These are phyloP conservation scores for Dromius quadrimaculatus DNA, from an alignment of 2,888 invertebrate genomes.

Conservation along the genomic window DNA sequence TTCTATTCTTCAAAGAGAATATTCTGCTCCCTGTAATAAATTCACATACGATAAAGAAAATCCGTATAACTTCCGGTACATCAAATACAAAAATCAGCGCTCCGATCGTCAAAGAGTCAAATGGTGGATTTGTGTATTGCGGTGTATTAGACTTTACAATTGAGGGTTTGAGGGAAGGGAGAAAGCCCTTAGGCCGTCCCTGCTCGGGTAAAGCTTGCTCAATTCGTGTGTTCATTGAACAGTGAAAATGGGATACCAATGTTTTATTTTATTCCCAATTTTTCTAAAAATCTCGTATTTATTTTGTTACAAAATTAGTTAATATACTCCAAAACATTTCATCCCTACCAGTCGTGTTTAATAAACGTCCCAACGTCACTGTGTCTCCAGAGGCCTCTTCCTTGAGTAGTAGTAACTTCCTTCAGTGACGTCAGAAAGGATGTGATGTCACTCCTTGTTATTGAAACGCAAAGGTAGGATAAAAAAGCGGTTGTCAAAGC, in stretches of 20 bases:
- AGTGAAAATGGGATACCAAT: conserved; percentile 28
- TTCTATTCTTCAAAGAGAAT: conserved; percentile 29
- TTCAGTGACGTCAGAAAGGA: conserved; percentile 12
- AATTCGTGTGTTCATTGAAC: conserved; percentile 4
- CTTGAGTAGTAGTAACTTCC: not conserved
- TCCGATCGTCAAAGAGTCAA: not conserved
- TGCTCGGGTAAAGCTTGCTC: not conserved
- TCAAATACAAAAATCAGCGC: conserved; percentile 1
- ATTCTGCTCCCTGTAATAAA: too few species aligned
- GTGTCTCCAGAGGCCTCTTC: conserved; percentile 7
- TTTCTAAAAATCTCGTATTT: too few species aligned
- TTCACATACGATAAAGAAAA: not conserved
- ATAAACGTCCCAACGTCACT: conserved; percentile 19
- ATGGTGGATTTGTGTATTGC: not conserved
- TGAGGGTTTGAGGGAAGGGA: not conserved
- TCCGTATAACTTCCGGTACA: not conserved
- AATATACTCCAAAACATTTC: too few species aligned
- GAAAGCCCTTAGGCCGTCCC: conserved; percentile 27
- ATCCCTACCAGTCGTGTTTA: conserved; percentile 8
- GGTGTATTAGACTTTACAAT: conserved; percentile 2
- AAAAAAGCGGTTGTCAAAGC: too few species aligned
- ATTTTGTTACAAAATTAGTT: too few species aligned
- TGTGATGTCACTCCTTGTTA: conserved; percentile 27
- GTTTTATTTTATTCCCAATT: too few species aligned
- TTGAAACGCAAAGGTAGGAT: not conserved